Evolutionary conservation across 2,888 invertebrate species (phyloP), one percentile per base, ranked within the genome.

Genomic region (Limnephilus rhombicus): DNA sequence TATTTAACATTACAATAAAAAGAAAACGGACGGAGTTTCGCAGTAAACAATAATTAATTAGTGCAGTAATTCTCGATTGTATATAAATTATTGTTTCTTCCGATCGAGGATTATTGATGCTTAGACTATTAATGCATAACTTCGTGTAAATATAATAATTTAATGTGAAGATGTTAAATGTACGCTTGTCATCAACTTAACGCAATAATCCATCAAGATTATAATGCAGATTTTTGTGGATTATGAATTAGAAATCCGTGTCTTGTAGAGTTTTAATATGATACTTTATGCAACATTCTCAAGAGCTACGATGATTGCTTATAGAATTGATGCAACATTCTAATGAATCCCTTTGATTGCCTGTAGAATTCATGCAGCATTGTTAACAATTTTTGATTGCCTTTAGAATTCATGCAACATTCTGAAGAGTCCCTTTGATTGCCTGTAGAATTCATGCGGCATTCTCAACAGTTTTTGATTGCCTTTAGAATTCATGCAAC

Each of bases 1-100:
- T 86, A 86, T 49, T 86, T 86, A 45, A 86, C 86, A 86, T 49
- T 45, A 45, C 86, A 86, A 24, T 45, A 45, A 45, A 86, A 45
- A 37, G 68, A 68, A 68, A 68, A 68, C 24, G 68, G 24, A 68
- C 68, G 68, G n/a, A 82, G 82, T 82, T 34, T 31, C 5, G 29
- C 82, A 13, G 82, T 68, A n/a, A 68, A 53, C 53, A 53, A 68
- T 68, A 53, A 68, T 68, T 68, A 24, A 68, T 68, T n/a, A 68
- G 24, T 24, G 9, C 24, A 11, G n/a, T 24, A 68, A 68, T 68
- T 68, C 68, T 68, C 2, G 68, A 68, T 68, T 68, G 68, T 68
- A 24, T 68, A 24, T 68, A 68, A 68, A 24, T 68, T 53, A 53
- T 53, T 68, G 68, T 68, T 68, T 68, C 24, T 68, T 68, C 68